Percentiles rank a stretch among this genome's conserved stretches.
These are phyloP conservation scores for Hirudo medicinalis DNA, from an alignment of 1,140 invertebrate genomes.

Conservation along the genomic window DNA sequence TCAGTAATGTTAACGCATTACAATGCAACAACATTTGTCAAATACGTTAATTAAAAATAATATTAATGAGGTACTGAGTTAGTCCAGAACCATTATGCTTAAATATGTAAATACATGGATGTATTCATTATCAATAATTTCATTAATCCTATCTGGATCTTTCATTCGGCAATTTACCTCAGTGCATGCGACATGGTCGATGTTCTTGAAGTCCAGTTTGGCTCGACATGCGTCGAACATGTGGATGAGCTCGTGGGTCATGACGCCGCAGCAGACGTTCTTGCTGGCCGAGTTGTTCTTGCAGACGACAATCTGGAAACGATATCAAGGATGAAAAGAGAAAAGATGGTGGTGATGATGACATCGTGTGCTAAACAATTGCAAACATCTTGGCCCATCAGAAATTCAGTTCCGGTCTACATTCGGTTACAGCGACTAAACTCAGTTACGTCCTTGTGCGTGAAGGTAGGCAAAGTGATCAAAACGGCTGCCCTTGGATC, in stretches of 20 bases:
- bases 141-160: neutral
- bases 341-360: no score
- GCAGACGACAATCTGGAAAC: conserved; percentile 68
- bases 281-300: conserved; percentile 51
- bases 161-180: conserved; percentile 47
- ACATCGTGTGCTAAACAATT: no score
- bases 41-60: neutral
- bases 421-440: neutral
- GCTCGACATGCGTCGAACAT: conserved; percentile 89
- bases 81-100: neutral
- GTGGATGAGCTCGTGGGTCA: conserved; percentile 85
- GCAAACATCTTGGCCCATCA: no score
- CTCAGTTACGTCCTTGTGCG: neutral
- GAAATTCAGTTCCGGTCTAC: no score
- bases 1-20: neutral
- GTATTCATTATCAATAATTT: neutral
- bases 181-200: conserved; percentile 84
- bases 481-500: neutral
- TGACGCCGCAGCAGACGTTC: conserved; percentile 43
- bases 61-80: neutral
- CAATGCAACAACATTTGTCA: neutral
- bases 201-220: conserved; percentile 72
- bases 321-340: no score
- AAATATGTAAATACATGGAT: no score
- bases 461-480: neutral